phyloP scores from a whole-genome alignment of 2,888 invertebrate genomes.

The Disparrhopalites patrizii region DNA sequence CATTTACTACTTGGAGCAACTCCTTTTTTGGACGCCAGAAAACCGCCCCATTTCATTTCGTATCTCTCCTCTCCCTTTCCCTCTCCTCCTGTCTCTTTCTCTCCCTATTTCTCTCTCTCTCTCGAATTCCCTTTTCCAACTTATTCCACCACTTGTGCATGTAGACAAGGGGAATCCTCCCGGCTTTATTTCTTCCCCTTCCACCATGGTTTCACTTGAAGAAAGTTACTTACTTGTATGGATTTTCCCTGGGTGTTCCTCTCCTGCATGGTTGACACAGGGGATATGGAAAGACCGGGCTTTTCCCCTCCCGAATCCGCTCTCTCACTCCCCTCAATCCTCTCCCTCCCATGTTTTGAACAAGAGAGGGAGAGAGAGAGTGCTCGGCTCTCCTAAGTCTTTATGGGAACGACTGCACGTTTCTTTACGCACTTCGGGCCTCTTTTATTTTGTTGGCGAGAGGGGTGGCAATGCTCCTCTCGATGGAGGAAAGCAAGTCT shows the following conservation, averaged over 20 bases:
- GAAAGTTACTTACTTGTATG: conserved; percentile 22
- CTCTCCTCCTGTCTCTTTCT: background rate
- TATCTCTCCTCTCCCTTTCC: background rate
- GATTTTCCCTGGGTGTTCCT: conserved; percentile 14
- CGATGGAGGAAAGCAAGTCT: background rate
- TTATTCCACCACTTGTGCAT: background rate
- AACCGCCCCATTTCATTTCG: background rate
- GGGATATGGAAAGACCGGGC: too few species aligned
- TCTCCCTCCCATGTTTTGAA: too few species aligned
- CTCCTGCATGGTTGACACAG: background rate
- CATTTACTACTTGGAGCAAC: too few species aligned
- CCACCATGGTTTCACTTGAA: too few species aligned
- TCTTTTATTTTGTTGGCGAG: background rate
- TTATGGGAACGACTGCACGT: background rate
- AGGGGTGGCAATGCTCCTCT: background rate
- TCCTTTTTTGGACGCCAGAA: too few species aligned
- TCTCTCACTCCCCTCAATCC: too few species aligned
- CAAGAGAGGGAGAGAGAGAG: too few species aligned
- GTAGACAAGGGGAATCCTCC: background rate
- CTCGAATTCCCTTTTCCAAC: background rate
- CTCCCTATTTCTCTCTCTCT: background rate
- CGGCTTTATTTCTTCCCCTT: background rate
- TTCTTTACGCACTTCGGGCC: background rate
- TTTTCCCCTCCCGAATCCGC: too few species aligned
- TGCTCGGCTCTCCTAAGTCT: too few species aligned